Percentiles rank a stretch among this genome's conserved stretches.
Evolutionary conservation across 2,113 vertebrate genomes (phyloP).

Genomic region (Sebastes fasciatus): DNA sequence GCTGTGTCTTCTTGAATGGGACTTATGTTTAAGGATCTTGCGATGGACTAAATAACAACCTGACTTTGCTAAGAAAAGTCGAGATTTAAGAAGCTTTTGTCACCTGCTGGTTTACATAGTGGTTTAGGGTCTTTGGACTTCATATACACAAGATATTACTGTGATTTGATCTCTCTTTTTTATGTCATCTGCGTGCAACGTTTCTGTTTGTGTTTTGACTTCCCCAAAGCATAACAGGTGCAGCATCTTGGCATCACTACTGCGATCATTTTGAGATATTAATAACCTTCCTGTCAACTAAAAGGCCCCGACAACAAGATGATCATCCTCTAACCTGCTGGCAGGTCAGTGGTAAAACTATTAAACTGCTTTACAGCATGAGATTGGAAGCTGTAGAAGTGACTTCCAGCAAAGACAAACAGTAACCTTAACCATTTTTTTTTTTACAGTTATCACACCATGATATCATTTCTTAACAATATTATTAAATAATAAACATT

Average conservation of each 20-base stretch:
- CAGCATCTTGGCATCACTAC: not conserved
- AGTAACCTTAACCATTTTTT: not conserved
- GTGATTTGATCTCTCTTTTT: not conserved
- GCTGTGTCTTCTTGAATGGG: not conserved
- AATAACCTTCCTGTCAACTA: not conserved
- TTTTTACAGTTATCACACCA: too few species aligned
- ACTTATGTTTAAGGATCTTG: not conserved
- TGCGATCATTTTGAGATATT: not conserved
- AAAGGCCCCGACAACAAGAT: not conserved
- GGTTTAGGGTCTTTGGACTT: not conserved
- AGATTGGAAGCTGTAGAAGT: not conserved
- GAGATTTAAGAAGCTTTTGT: not conserved
- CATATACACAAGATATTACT: not conserved
- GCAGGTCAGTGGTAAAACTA: too few species aligned
- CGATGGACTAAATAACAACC: not conserved
- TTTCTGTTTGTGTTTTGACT: not conserved
- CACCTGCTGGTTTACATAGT: not conserved
- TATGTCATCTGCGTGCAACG: not conserved
- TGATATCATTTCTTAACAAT: too few species aligned
- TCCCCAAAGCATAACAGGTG: not conserved
- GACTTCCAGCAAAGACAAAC: not conserved
- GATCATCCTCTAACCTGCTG: not conserved
- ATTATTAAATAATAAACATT: not conserved
- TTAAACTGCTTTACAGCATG: not conserved
- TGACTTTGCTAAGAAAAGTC: not conserved